Conservation (phyloP, 2,888 invertebrate species). For the Drosophila picticornis region DNA sequence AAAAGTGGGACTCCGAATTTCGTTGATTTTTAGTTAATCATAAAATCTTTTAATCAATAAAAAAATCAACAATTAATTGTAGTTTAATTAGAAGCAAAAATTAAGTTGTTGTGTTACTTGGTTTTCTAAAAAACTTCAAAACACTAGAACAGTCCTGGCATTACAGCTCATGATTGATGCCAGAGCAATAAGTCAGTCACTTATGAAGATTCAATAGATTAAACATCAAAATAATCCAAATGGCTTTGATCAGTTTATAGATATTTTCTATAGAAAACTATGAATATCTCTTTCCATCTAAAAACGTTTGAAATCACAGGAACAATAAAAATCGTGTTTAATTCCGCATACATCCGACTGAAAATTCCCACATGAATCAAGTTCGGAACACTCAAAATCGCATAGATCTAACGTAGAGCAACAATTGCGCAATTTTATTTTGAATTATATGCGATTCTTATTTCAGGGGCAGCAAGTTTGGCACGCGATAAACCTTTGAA, state of each 20-base stretch:
- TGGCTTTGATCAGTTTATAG: not conserved
- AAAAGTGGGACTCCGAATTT: not conserved
- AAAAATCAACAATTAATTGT: too few relatives aligned
- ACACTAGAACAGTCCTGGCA: not conserved
- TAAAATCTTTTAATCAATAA: too few relatives aligned
- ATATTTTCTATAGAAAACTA: not conserved
- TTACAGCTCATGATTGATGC: not conserved
- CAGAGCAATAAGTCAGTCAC: not conserved
- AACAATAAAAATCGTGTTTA: not conserved
- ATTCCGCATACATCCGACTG: not conserved
- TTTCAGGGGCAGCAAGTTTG: not conserved
- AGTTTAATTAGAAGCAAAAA: too few relatives aligned
- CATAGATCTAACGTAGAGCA: conserved; percentile 11
- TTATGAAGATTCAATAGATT: not conserved
- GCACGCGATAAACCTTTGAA: conserved; percentile 30
- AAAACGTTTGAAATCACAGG: not conserved
- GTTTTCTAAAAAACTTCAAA: not conserved
- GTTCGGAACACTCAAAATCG: not conserved
- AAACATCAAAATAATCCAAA: not conserved
- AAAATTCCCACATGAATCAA: conserved; percentile 4
- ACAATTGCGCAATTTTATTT: not conserved
- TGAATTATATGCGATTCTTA: conserved; percentile 6
- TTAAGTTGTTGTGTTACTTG: not conserved
- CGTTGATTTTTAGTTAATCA: not conserved
- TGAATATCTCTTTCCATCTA: not conserved